These are phyloP conservation scores for Hecatera dysodea DNA, from an alignment of 2,888 invertebrate species.

Conservation along the genomic window DNA sequence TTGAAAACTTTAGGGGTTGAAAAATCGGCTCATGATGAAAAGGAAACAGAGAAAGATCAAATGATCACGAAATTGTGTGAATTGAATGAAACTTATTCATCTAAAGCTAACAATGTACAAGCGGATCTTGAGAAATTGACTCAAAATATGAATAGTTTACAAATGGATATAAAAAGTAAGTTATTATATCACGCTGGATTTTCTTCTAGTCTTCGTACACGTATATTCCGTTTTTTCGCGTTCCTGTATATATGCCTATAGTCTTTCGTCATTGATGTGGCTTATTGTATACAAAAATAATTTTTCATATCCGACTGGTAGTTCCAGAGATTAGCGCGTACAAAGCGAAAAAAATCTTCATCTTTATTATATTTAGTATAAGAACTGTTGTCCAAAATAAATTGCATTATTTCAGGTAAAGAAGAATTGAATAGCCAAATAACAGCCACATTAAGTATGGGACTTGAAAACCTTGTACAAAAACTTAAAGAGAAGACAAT, in stretches of 20 bases:
- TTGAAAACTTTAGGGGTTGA: constrained; percentile 61
- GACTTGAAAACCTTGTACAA: constrained; percentile 67
- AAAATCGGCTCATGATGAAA: constrained; percentile 67
- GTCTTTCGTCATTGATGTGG: too few relatives aligned
- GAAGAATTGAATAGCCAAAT: constrained; percentile 62
- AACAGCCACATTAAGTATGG: constrained; percentile 61
- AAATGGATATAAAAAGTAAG: constrained; percentile 72
- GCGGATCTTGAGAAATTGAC: constrained; percentile 63
- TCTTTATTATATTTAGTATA: too few relatives aligned
- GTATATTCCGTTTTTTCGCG: too few relatives aligned
- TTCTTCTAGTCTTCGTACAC: too few relatives aligned
- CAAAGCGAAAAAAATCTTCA: too few relatives aligned
- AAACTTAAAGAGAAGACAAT: constrained; percentile 64
- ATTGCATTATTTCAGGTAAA: constrained; percentile 65
- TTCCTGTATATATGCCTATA: too few relatives aligned
- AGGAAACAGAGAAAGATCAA: constrained; percentile 67
- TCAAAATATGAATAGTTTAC: constrained; percentile 64
- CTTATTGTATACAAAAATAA: too few relatives aligned
- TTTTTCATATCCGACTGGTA: too few relatives aligned
- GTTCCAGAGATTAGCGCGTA: too few relatives aligned
- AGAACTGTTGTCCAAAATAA: not conserved
- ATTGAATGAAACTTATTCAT: constrained; percentile 60
- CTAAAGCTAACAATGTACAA: constrained; percentile 59
- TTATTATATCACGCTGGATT: constrained; percentile 7
- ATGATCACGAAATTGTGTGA: constrained; percentile 62